These are phyloP conservation scores for Cichladusa arquata DNA, from an alignment of 2,113 vertebrate genomes.

Conservation along the genomic window DNA sequence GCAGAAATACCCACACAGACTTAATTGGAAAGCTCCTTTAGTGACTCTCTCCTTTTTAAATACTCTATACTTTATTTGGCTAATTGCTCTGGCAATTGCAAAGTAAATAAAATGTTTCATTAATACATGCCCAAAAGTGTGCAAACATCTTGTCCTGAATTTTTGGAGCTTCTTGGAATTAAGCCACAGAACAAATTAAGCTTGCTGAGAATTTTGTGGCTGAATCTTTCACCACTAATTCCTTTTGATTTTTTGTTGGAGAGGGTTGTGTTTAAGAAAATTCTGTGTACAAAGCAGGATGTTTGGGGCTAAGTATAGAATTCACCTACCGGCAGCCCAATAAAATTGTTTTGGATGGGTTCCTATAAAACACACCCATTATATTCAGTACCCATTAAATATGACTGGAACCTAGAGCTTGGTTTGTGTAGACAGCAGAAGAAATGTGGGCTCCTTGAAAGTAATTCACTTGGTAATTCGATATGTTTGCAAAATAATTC, in stretches of 20 bases:
- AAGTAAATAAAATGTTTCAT: constrained; percentile 48
- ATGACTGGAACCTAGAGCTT: neutral
- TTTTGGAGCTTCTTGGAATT: constrained; percentile 9
- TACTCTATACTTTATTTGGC: constrained; percentile 28
- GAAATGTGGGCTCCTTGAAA: neutral
- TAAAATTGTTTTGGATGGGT: neutral
- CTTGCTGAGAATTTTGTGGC: constrained; percentile 37
- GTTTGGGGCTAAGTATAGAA: constrained; percentile 16
- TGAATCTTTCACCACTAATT: constrained; percentile 30
- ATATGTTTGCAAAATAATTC: neutral
- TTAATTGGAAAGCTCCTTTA: constrained; percentile 20
- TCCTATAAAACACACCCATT: neutral
- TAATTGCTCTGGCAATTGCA: constrained; percentile 51
- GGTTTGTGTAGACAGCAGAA: neutral
- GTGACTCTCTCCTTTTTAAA: neutral
- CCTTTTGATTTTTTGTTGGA: neutral
- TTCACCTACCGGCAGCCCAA: neutral
- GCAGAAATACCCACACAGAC: neutral
- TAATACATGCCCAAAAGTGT: constrained; percentile 43
- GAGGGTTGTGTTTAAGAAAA: neutral
- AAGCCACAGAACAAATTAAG: constrained; percentile 42
- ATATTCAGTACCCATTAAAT: neutral
- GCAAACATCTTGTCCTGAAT: constrained; percentile 6
- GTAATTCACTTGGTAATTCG: neutral
- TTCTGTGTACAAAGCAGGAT: neutral